Base-by-base conservation (phyloP, 2,797 vertebrate species). In the Pampus argenteus region DNA sequence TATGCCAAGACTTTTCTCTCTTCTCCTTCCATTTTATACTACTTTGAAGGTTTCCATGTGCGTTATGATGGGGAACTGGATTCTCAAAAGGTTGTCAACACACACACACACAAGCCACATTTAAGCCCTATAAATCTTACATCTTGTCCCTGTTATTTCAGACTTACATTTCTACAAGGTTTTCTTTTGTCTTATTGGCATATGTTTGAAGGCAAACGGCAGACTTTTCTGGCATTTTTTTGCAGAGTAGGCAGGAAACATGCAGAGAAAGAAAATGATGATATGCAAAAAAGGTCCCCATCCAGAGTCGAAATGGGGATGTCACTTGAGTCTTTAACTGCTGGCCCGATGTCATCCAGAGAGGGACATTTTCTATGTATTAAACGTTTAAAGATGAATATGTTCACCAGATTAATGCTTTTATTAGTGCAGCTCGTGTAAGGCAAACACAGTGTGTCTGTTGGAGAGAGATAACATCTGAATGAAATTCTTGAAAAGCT, bases 381-480 rank as follows among this genome's bases (percentile, higher is more conserved):
- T 62, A 60, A 62, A 60, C 65, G 45, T 65, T 44, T 42, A 18
- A 71, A 75, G 56, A 29, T 5, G 2, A 66, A n/a, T 15, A 29
- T 26, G 11, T 51, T 47, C 38, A 14, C 26, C 1, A 42, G 36
- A 31, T 13, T 11, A 71, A 55, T 73, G 3, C 38, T 51, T 36
- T 38, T 67, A 26, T 65, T 52, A 29, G 31, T 74, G 60, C 28
- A 67, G 49, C 42, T 71, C 9, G 13, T 69, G 45, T 42, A 66
- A 67, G 54, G 66, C 44, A 59, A 81, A 66, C 26, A 74, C 66
- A 44, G 70, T 71, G 57, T 69, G 66, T 57, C 65, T 75, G 66
- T 45, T 54, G 42, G 31, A 54, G 63, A 54, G 63, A 69, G 74
- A 89, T 69, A 82, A 54, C 50, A 79, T 82, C 70, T 76, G 79